Percentiles rank a stretch among this genome's conserved stretches.
Evolutionary conservation across 2,797 vertebrate genomes (phyloP).

Genomic region (Cephalopachus bancanus): DNA sequence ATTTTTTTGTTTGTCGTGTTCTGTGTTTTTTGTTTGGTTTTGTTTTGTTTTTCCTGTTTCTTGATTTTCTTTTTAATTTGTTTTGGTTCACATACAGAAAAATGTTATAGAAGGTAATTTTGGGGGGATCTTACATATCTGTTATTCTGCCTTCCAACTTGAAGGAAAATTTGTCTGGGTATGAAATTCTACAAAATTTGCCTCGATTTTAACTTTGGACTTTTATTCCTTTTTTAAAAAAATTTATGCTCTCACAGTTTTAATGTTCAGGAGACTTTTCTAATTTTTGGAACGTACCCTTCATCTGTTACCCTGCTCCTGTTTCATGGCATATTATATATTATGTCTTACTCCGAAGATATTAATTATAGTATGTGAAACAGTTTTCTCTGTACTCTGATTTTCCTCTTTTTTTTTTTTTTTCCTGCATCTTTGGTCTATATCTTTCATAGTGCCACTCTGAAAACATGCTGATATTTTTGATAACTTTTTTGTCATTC

Average conservation of each 20-base stretch:
- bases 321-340: background rate
- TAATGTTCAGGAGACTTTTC: background rate
- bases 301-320: background rate
- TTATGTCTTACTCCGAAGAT: background rate
- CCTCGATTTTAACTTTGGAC: conserved; percentile 34
- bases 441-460: background rate
- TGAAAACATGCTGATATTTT: background rate
- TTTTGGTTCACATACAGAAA: background rate
- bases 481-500: too few relatives aligned
- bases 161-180: background rate
- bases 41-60: background rate
- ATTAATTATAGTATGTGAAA: background rate
- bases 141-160: background rate
- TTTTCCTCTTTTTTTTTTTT: conserved; percentile 8
- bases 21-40: background rate
- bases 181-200: background rate
- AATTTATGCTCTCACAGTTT: background rate
- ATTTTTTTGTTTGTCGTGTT: background rate
- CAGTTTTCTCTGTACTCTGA: background rate
- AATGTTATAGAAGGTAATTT: background rate
- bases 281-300: background rate
- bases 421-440: background rate
- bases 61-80: background rate
- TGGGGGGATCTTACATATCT: background rate
- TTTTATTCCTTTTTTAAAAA: background rate